Evolutionary conservation across 2,888 invertebrate genomes (phyloP).

Genomic region (Tetragonisca angustula): DNA sequence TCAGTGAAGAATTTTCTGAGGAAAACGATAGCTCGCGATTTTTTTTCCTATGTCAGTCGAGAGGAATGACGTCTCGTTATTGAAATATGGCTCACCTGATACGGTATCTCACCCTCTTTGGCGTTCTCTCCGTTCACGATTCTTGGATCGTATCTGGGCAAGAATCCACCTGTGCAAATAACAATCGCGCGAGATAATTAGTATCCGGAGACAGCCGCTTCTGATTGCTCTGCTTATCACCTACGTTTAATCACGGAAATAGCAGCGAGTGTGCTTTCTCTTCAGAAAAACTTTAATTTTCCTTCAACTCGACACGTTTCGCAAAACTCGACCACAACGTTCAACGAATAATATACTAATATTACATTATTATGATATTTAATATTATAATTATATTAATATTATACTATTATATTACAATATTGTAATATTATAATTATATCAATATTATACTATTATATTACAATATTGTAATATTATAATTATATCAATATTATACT

Average conservation of each 20-base stretch:
- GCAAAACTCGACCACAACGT: background rate
- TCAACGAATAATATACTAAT: too few relatives aligned
- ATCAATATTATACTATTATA: too few relatives aligned
- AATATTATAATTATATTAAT: too few relatives aligned
- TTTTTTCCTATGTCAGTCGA: background rate
- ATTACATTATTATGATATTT: too few relatives aligned
- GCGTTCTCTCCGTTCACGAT: conserved; percentile 72
- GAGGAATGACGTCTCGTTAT: background rate
- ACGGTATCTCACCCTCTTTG: conserved; percentile 74
- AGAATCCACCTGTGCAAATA: conserved; percentile 42
- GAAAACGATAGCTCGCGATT: background rate
- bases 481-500: too few relatives aligned
- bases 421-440: too few relatives aligned
- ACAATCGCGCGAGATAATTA: conserved; percentile 34
- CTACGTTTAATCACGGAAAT: conserved; percentile 24
- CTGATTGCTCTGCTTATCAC: conserved; percentile 33
- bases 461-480: too few relatives aligned
- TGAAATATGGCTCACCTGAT: conserved; percentile 67
- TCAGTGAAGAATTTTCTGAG: background rate
- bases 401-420: too few relatives aligned
- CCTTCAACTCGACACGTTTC: background rate
- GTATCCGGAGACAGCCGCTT: background rate
- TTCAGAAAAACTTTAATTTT: background rate
- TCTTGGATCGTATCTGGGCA: conserved; percentile 46
- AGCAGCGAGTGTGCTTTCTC: background rate